Percentiles rank a stretch among this genome's conserved stretches.
phyloP scores from a whole-genome alignment of 2,888 invertebrate genomes.

The Erebia epiphron region DNA sequence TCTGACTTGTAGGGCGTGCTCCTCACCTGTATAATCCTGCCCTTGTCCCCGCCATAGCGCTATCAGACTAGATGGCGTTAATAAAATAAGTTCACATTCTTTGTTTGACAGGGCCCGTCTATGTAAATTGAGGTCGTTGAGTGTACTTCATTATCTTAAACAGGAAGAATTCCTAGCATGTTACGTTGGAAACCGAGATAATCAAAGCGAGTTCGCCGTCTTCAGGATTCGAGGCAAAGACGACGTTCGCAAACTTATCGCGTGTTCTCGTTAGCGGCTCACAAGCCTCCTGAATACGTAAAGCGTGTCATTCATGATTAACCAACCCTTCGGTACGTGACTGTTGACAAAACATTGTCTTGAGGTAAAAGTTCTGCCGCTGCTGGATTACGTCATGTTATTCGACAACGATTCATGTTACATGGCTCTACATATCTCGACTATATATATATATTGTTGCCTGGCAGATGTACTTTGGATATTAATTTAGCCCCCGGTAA shows the following conservation, averaged over 20 bases:
- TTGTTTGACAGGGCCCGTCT: too few relatives aligned
- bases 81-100: too few relatives aligned
- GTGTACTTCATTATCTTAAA: not conserved
- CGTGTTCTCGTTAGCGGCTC: constrained; percentile 76
- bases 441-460: too few relatives aligned
- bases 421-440: too few relatives aligned
- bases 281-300: constrained; percentile 76
- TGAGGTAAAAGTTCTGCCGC: constrained; percentile 12
- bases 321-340: constrained; percentile 69
- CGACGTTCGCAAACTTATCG: constrained; percentile 79
- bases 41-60: too few relatives aligned
- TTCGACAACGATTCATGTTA: constrained; percentile 1
- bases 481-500: too few relatives aligned
- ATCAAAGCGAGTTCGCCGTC: constrained; percentile 71
- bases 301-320: constrained; percentile 77
- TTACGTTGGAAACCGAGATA: constrained; percentile 77
- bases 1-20: too few relatives aligned
- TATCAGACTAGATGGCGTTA: too few relatives aligned
- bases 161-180: constrained; percentile 46
- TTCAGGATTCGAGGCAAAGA: constrained; percentile 70
- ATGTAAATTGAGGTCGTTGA: too few relatives aligned
- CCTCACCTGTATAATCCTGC: too few relatives aligned
- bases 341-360: constrained; percentile 65
- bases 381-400: not conserved
- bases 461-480: too few relatives aligned